Percentiles rank a stretch among this genome's conserved stretches.
phyloP scores from a whole-genome alignment of 1,140 invertebrate species.

The Dinothrombium tinctorium region DNA sequence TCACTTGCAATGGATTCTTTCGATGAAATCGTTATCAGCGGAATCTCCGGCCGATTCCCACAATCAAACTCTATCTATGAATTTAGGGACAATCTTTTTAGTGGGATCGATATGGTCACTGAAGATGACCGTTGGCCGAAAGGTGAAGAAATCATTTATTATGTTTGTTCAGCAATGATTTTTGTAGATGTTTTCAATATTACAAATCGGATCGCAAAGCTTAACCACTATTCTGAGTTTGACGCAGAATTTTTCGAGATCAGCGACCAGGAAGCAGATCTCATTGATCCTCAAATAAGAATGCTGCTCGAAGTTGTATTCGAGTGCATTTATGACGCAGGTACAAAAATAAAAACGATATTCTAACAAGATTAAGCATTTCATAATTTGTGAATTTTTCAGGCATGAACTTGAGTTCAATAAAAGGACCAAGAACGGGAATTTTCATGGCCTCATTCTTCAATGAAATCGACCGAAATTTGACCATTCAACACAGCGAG shows the following conservation, averaged over 20 bases:
- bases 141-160: constrained; percentile 16
- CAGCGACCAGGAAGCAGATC: not conserved
- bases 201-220: constrained; percentile 59
- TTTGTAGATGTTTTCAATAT: constrained; percentile 46
- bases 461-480: constrained; percentile 39
- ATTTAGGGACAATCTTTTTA: constrained; percentile 58
- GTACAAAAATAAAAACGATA: not conserved
- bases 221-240: constrained; percentile 60
- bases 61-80: constrained; percentile 66
- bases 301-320: not conserved
- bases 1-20: not conserved
- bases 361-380: too few relatives aligned
- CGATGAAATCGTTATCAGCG: constrained; percentile 64
- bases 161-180: constrained; percentile 23
- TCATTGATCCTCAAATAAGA: constrained; percentile 5
- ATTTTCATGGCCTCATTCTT: constrained; percentile 64
- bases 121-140: constrained; percentile 13
- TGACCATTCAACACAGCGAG: constrained; percentile 30
- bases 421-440: constrained; percentile 55
- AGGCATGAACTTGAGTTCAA: constrained; percentile 45
- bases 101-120: constrained; percentile 45
- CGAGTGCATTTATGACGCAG: constrained; percentile 3
- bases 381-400: not conserved
- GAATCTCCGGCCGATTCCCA: constrained; percentile 67
- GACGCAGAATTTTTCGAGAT: constrained; percentile 84